Conservation (phyloP, 2,888 invertebrate genomes). For the Alloplasta piceator region DNA sequence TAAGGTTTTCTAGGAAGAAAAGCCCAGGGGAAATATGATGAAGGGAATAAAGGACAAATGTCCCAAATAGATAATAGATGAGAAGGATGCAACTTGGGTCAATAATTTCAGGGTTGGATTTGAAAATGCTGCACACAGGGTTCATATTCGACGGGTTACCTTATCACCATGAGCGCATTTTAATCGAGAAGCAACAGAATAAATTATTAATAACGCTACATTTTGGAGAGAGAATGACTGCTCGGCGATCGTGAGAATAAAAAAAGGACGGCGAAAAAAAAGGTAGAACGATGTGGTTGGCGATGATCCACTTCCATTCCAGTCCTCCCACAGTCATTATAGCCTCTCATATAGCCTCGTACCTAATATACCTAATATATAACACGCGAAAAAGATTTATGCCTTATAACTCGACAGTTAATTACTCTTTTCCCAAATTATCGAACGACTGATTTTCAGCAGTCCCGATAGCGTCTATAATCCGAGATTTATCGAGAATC, state of each 20-base stretch:
- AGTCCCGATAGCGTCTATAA: background rate
- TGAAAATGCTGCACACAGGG: background rate
- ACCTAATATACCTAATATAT: background rate
- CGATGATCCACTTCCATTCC: constrained; percentile 40
- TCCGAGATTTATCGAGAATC: constrained; percentile 5
- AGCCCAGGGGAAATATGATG: constrained; percentile 2
- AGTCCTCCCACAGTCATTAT: constrained; percentile 36
- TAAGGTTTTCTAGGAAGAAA: background rate
- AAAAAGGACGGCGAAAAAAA: constrained; percentile 9
- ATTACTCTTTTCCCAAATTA: constrained; percentile 25
- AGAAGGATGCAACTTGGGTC: background rate
- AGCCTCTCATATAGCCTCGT: background rate
- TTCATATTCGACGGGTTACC: background rate
- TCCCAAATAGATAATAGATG: background rate
- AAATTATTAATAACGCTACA: background rate
- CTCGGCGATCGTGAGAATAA: constrained; percentile 3
- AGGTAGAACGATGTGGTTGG: constrained; percentile 14
- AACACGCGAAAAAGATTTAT: constrained; percentile 31
- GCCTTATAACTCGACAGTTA: constrained; percentile 26
- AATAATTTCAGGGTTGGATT: background rate
- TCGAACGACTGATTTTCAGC: constrained; percentile 9
- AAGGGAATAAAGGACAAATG: background rate
- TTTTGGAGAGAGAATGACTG: constrained; percentile 4
- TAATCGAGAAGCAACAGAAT: background rate
- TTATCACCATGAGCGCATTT: no score